phyloP scores from a whole-genome alignment of 1,140 invertebrate species.

The Notospermus geniculatus region DNA sequence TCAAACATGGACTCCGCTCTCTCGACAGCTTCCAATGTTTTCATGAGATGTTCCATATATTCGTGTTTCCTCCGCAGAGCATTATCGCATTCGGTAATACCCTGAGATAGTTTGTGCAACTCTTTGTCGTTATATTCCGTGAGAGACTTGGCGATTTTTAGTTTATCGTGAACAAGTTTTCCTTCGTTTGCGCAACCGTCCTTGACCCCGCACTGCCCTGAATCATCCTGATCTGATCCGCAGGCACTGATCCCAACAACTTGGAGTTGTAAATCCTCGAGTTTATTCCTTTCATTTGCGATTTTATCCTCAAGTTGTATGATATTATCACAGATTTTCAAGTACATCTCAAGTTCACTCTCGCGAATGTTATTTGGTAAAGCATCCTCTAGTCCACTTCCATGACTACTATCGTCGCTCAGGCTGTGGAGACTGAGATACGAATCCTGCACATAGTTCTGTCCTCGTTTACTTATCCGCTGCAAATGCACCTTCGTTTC shows the following conservation, averaged over 20 bases:
- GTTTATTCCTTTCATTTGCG: conserved; percentile 67
- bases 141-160: conserved; percentile 43
- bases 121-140: conserved; percentile 62
- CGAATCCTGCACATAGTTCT: conserved; percentile 77
- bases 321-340: conserved; percentile 69
- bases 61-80: conserved; percentile 65
- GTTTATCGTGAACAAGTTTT: conserved; percentile 33
- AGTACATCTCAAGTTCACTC: conserved; percentile 51
- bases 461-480: conserved; percentile 71
- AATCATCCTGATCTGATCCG: conserved; percentile 40
- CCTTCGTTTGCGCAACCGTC: conserved; percentile 50
- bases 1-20: conserved; percentile 32
- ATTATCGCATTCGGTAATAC: conserved; percentile 64
- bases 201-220: conserved; percentile 35
- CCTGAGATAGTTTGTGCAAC: conserved; percentile 64
- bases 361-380: conserved; percentile 19
- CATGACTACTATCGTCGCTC: conserved; percentile 48
- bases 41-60: conserved; percentile 64
- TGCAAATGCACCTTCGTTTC: conserved; percentile 72
- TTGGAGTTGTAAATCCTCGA: conserved; percentile 66
- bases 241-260: conserved; percentile 57
- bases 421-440: conserved; percentile 62
- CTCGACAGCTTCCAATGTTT: conserved; percentile 66
- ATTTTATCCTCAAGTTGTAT: conserved; percentile 70
- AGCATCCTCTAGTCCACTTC: conserved; percentile 31